These are phyloP conservation scores for Anolis apletophallus DNA, from an alignment of 2,797 vertebrate genomes.

Conservation along the genomic window DNA sequence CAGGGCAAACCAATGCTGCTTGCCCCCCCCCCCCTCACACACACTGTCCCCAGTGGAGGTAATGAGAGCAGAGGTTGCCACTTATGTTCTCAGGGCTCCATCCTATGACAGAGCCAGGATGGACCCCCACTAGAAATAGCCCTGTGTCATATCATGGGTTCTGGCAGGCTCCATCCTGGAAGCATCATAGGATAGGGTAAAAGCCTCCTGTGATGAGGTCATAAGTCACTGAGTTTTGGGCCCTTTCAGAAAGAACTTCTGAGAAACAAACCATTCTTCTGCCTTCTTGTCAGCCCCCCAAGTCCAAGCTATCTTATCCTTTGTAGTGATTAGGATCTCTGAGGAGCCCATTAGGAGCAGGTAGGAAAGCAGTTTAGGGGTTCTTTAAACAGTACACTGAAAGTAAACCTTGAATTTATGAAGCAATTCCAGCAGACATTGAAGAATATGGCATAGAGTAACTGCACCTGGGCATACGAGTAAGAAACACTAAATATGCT, in stretches of 20 bases:
- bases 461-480: background rate
- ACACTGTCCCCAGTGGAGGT: too few relatives aligned
- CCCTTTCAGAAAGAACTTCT: background rate
- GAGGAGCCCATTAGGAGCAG: background rate
- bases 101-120: too few relatives aligned
- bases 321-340: too few relatives aligned
- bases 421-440: background rate
- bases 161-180: too few relatives aligned
- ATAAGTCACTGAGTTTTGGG: background rate
- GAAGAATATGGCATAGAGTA: background rate
- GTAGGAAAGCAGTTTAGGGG: background rate
- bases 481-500: background rate
- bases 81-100: too few relatives aligned
- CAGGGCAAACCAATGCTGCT: too few relatives aligned
- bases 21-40: too few relatives aligned
- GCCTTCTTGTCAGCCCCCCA: background rate
- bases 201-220: too few relatives aligned
- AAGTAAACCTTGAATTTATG: background rate
- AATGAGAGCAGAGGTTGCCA: too few relatives aligned
- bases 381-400: background rate
- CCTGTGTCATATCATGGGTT: too few relatives aligned
- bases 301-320: background rate
- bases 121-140: too few relatives aligned
- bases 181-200: too few relatives aligned
- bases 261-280: background rate